Percentiles rank a stretch among this genome's conserved stretches.
These are phyloP conservation scores for Seira musarum DNA, from an alignment of 2,888 invertebrate species.

Conservation along the genomic window DNA sequence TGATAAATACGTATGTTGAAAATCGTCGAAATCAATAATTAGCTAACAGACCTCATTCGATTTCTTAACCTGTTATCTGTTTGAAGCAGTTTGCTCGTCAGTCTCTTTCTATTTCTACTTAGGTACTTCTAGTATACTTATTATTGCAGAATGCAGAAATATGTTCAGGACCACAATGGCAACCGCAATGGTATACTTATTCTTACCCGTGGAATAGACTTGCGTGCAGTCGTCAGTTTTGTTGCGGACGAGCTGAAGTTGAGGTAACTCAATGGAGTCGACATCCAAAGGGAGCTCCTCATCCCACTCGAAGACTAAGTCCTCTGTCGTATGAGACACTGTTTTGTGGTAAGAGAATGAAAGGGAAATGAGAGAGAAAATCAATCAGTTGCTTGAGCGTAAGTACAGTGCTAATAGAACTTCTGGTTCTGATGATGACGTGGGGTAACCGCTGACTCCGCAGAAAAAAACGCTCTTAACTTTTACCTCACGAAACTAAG, in stretches of 20 bases:
- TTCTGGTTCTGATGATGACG: constrained; percentile 4
- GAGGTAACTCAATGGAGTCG: constrained; percentile 90
- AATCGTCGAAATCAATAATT: too few relatives aligned
- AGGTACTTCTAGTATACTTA: too few relatives aligned
- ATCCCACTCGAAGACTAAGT: constrained; percentile 95
- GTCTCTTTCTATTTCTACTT: too few relatives aligned
- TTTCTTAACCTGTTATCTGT: too few relatives aligned
- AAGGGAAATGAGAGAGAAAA: constrained; percentile 15
- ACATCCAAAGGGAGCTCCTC: constrained; percentile 91
- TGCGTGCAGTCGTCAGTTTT: constrained; percentile 93
- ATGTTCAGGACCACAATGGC: too few relatives aligned
- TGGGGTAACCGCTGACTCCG: constrained; percentile 25
- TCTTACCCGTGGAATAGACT: constrained; percentile 89
- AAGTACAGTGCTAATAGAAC: constrained; percentile 10
- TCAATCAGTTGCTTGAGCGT: constrained; percentile 1
- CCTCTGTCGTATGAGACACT: constrained; percentile 96
- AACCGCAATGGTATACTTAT: too few relatives aligned
- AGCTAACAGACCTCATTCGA: too few relatives aligned
- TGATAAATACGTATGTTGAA: too few relatives aligned
- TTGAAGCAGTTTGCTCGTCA: too few relatives aligned
- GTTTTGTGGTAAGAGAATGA: constrained; percentile 65
- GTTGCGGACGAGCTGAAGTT: constrained; percentile 88
- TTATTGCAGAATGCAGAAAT: too few relatives aligned
- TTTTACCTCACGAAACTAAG: constrained; percentile 14
- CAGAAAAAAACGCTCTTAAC: constrained; percentile 8